phyloP scores from a whole-genome alignment of 1,140 invertebrate species.

The Samia ricini region DNA sequence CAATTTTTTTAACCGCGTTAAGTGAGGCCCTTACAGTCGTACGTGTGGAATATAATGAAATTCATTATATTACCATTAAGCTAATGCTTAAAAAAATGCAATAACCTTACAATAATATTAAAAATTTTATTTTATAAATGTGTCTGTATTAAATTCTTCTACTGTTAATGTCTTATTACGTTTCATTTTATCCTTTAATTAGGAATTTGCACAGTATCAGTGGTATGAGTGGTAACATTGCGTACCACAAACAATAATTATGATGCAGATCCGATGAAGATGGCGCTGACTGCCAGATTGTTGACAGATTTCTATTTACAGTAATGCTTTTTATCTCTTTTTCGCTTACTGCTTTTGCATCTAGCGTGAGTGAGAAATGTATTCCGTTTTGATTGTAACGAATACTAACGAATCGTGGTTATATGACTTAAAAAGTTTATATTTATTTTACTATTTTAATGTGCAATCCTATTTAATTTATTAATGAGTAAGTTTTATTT shows the following conservation, averaged over 20 bases:
- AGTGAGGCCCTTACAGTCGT: too few species aligned
- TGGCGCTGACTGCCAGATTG: slow-evolving; percentile 47
- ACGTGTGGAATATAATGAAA: too few species aligned
- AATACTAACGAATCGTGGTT: slow-evolving; percentile 73
- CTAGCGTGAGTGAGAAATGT: slow-evolving; percentile 28
- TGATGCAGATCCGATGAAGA: slow-evolving; percentile 41
- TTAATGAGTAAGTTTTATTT: slow-evolving; percentile 25
- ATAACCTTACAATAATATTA: too few species aligned
- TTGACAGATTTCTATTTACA: slow-evolving; percentile 54
- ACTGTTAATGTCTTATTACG: too few species aligned
- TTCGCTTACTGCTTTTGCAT: slow-evolving; percentile 4
- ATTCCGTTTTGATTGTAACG: slow-evolving; percentile 69
- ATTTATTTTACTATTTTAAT: slow-evolving; percentile 54
- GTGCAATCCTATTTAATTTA: slow-evolving; percentile 50
- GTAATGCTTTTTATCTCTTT: slow-evolving; percentile 43
- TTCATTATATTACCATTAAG: too few species aligned
- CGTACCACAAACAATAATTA: slow-evolving; percentile 39
- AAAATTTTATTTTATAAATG: too few species aligned
- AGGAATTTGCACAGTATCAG: background rate
- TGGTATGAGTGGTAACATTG: background rate
- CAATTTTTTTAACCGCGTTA: too few species aligned
- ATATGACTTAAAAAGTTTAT: slow-evolving; percentile 52
- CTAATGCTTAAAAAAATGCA: too few species aligned
- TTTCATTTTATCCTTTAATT: too few species aligned
- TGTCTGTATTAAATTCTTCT: too few species aligned